phyloP scores from a whole-genome alignment of 23 tunicate species.

The Clavelina lepadiformis region DNA sequence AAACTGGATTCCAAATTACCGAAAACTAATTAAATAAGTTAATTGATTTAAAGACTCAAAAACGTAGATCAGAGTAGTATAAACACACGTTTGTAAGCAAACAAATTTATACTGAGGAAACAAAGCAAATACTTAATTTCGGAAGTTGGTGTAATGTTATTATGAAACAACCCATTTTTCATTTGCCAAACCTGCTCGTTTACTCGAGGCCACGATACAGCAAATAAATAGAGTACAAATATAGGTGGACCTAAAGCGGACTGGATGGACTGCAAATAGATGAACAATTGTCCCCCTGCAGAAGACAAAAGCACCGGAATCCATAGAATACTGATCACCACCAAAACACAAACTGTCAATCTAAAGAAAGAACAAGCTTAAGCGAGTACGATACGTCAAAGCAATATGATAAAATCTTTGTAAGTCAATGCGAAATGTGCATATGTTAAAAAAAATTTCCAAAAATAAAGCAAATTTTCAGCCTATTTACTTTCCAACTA shows the following conservation, averaged over 20 bases:
- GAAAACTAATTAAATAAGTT: too few relatives aligned
- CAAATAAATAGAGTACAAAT: conserved; percentile 49
- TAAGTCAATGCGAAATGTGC: too few relatives aligned
- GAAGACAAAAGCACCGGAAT: conserved; percentile 67
- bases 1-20: too few relatives aligned
- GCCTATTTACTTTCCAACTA: conserved; percentile 68
- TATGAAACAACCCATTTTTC: neutral
- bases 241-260: conserved; percentile 77
- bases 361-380: too few relatives aligned
- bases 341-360: conserved; percentile 56
- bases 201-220: conserved; percentile 55
- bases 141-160: too few relatives aligned
- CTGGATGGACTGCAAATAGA: conserved; percentile 49
- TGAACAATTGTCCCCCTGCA: conserved; percentile 70
- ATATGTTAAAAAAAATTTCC: neutral
- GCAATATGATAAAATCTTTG: too few relatives aligned
- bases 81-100: neutral
- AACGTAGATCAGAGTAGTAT: too few relatives aligned
- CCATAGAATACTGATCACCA: conserved; percentile 77
- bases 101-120: neutral
- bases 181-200: conserved; percentile 51
- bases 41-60: too few relatives aligned
- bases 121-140: neutral
- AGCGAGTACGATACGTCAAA: too few relatives aligned
- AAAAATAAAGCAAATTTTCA: neutral